Percentiles rank a stretch among this genome's conserved stretches.
Conservation (phyloP, 2,888 invertebrate species). For the Spodoptera picta region DNA sequence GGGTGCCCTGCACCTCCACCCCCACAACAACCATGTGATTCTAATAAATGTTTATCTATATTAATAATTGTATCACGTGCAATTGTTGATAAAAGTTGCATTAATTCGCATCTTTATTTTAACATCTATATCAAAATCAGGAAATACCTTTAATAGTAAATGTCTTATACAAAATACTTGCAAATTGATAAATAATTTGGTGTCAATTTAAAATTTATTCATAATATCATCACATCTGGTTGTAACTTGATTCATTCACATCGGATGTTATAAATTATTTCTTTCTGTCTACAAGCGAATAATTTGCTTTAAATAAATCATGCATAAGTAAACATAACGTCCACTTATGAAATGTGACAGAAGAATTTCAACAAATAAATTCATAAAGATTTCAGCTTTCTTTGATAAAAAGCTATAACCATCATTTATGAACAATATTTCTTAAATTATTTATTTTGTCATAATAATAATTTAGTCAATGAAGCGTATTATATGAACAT, state of each 20-base stretch:
- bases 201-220: neutral
- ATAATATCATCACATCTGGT: too few relatives aligned
- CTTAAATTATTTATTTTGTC: constrained; percentile 7
- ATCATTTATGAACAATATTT: constrained; percentile 25
- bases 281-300: constrained; percentile 17
- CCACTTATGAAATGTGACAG: constrained; percentile 28
- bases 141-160: too few relatives aligned
- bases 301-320: constrained; percentile 38
- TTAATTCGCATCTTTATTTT: too few relatives aligned
- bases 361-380: constrained; percentile 11
- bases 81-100: neutral
- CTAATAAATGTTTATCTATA: constrained; percentile 70
- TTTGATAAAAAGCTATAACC: constrained; percentile 22
- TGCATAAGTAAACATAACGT: constrained; percentile 16
- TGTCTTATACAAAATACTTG: too few relatives aligned
- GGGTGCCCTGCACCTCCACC: constrained; percentile 49
- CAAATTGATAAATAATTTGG: neutral
- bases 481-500: constrained; percentile 26
- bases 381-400: constrained; percentile 19
- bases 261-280: constrained; percentile 31
- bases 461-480: constrained; percentile 27
- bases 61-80: constrained; percentile 34
- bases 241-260: constrained; percentile 11
- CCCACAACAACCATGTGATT: constrained; percentile 24
- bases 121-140: too few relatives aligned